Evolutionary conservation across 2,888 invertebrate species (phyloP).

Genomic region (Liopterus haemorrhoidalis): DNA sequence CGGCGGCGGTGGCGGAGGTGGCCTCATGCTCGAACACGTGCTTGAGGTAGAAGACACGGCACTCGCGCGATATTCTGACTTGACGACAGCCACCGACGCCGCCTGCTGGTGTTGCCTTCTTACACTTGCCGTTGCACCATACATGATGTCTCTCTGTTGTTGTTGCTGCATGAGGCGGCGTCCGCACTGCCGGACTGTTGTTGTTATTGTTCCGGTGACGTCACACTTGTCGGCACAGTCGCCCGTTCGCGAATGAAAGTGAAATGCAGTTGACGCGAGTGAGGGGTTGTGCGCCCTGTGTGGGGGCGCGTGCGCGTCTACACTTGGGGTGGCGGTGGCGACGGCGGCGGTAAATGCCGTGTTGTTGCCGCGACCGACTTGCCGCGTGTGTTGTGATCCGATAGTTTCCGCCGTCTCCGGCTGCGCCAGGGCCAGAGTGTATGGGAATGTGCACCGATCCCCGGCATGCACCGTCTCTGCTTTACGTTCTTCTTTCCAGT

Average conservation of each 20-base stretch:
- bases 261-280: constrained; percentile 36
- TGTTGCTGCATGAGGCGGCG: neutral
- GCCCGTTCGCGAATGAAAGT: constrained; percentile 43
- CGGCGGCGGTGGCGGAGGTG: constrained; percentile 47
- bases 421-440: neutral
- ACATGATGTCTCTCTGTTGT: neutral
- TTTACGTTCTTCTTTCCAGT: no score
- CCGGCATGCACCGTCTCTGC: neutral
- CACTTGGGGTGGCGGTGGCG: constrained; percentile 10
- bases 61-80: constrained; percentile 24
- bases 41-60: constrained; percentile 29
- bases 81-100: constrained; percentile 23
- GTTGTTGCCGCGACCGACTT: neutral
- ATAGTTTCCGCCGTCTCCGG: neutral
- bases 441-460: constrained; percentile 1
- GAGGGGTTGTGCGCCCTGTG: constrained; percentile 7
- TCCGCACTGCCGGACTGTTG: neutral
- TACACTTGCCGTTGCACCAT: neutral
- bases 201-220: neutral
- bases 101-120: constrained; percentile 17
- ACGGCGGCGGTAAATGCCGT: neutral
- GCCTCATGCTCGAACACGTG: constrained; percentile 50
- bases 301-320: constrained; percentile 14
- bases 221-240: neutral
- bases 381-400: neutral